phyloP scores from a whole-genome alignment of 2,797 vertebrate genomes.

The Tapirus indicus region DNA sequence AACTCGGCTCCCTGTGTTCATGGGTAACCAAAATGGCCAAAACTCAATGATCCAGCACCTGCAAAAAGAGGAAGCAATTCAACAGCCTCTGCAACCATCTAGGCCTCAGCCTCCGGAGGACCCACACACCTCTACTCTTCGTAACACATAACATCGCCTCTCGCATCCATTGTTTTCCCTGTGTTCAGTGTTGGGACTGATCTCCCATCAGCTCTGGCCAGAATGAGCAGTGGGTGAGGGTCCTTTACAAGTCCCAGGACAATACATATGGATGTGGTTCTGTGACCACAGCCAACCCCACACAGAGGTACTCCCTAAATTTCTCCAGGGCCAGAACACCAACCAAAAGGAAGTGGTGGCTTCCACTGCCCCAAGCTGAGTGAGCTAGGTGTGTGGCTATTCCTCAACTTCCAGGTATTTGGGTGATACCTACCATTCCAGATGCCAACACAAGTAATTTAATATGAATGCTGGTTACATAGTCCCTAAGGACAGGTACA shows the following conservation, averaged over 20 bases:
- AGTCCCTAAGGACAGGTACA: neutral
- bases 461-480: neutral
- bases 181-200: neutral
- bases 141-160: neutral
- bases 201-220: neutral
- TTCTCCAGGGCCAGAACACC: neutral
- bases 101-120: neutral
- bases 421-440: slow-evolving; percentile 7
- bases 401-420: slow-evolving; percentile 22
- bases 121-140: neutral
- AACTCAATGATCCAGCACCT: neutral
- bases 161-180: neutral
- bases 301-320: neutral
- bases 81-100: neutral
- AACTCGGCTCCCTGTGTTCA: neutral
- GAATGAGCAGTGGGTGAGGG: neutral
- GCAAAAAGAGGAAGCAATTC: neutral
- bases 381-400: neutral
- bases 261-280: neutral
- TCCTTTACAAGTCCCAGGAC: neutral
- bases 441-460: neutral
- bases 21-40: neutral
- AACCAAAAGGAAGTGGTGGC: slow-evolving; percentile 13
- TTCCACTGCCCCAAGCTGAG: neutral
- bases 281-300: neutral